Evolutionary conservation across 1,140 invertebrate genomes (phyloP).

Genomic region (Drosophila ironensis): DNA sequence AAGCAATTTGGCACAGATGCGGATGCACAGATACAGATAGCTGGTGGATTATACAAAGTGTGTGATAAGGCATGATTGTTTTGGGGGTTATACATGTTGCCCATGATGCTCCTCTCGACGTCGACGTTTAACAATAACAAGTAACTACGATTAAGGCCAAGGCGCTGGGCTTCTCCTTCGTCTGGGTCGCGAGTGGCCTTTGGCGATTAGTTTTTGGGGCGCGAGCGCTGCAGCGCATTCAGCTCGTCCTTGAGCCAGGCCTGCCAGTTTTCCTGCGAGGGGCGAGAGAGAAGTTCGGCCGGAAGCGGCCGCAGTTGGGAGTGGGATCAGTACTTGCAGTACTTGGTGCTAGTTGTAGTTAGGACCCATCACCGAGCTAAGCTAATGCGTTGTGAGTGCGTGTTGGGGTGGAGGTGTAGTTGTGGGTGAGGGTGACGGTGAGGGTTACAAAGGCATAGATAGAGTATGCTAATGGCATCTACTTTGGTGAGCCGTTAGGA

Average conservation of each 20-base stretch:
- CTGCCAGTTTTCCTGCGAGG: constrained; percentile 71
- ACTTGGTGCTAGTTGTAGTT: too few species aligned
- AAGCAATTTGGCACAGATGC: constrained; percentile 67
- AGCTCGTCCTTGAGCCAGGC: constrained; percentile 76
- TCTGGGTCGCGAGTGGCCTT: constrained; percentile 20
- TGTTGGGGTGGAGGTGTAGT: background rate
- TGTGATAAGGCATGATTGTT: constrained; percentile 6
- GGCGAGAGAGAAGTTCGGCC: constrained; percentile 54
- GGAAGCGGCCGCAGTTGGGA: constrained; percentile 16
- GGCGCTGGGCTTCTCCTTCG: constrained; percentile 51
- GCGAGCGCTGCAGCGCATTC: constrained; percentile 68
- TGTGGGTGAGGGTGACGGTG: constrained; percentile 5
- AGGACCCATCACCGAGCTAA: constrained; percentile 64
- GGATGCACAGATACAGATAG: constrained; percentile 16
- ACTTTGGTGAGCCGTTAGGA: constrained; percentile 56
- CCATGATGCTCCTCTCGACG: constrained; percentile 39
- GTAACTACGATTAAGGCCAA: constrained; percentile 70
- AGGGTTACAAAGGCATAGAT: constrained; percentile 15
- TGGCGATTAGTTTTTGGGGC: constrained; percentile 70
- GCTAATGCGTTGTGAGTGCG: constrained; percentile 13
- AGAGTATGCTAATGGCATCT: constrained; percentile 68
- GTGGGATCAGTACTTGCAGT: constrained; percentile 29
- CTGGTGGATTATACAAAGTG: constrained; percentile 40
- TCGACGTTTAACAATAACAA: constrained; percentile 76
- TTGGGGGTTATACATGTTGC: background rate